Percentiles rank a stretch among this genome's conserved stretches.
These are phyloP conservation scores for Synergus umbraculus DNA, from an alignment of 2,888 invertebrate species.

Conservation along the genomic window DNA sequence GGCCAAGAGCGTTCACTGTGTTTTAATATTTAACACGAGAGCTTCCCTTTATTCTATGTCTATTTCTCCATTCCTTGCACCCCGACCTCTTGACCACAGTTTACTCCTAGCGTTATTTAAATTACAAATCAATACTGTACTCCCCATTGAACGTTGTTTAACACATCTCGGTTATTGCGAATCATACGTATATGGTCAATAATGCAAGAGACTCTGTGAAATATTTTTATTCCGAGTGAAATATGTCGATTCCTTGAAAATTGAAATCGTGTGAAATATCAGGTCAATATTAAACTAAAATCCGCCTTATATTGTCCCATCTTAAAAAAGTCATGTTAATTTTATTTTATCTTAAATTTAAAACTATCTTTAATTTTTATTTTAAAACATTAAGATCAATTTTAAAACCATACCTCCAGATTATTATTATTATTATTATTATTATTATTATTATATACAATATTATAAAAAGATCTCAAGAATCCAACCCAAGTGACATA, in stretches of 20 bases:
- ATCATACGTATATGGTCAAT: constrained; percentile 8
- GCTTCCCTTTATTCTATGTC: constrained; percentile 24
- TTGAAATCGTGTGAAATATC: not conserved
- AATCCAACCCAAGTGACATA: too few relatives aligned
- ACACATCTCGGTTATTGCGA: constrained; percentile 27
- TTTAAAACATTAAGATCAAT: too few relatives aligned
- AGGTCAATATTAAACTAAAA: not conserved
- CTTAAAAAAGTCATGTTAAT: too few relatives aligned
- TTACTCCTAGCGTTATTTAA: constrained; percentile 38
- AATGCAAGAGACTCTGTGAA: not conserved
- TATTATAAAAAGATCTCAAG: too few relatives aligned
- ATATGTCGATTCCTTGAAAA: not conserved
- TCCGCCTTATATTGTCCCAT: too few relatives aligned
- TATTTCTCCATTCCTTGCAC: constrained; percentile 32
- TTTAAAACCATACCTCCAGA: too few relatives aligned
- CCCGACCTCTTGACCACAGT: constrained; percentile 40
- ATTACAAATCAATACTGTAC: constrained; percentile 37
- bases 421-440: too few relatives aligned
- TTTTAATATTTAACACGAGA: constrained; percentile 25
- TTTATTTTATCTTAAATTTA: too few relatives aligned
- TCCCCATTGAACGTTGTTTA: constrained; percentile 31
- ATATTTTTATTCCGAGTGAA: not conserved
- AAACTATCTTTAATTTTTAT: too few relatives aligned
- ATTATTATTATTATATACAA: too few relatives aligned
- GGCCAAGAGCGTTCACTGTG: constrained; percentile 1